These are phyloP conservation scores for Gonocerus acuteangulatus DNA, from an alignment of 2,888 invertebrate genomes.

Conservation along the genomic window DNA sequence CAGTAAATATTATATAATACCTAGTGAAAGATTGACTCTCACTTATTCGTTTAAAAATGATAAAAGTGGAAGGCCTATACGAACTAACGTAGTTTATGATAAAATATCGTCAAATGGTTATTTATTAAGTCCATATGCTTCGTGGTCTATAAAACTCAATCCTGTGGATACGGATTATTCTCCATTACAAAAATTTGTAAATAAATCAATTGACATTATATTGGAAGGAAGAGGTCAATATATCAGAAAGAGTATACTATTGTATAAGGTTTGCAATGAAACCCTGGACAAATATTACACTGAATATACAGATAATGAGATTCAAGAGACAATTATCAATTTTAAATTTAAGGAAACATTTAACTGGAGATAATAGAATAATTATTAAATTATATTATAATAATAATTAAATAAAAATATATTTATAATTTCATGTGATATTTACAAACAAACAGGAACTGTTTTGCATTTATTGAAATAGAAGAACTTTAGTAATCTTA, in stretches of 20 bases:
- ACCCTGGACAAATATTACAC: too few relatives aligned
- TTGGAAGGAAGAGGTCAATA: background rate
- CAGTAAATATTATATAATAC: background rate
- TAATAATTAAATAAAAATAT: too few relatives aligned
- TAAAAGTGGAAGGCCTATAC: background rate
- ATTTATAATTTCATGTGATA: too few relatives aligned
- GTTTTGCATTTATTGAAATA: too few relatives aligned
- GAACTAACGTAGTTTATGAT: background rate
- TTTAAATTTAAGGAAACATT: too few relatives aligned
- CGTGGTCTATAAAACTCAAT: background rate
- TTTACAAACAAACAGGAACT: too few relatives aligned
- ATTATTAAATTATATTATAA: too few relatives aligned
- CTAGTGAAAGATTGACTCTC: background rate
- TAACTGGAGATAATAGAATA: too few relatives aligned
- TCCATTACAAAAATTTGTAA: background rate
- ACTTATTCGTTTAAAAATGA: background rate
- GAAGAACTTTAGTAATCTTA: too few relatives aligned
- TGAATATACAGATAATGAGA: too few relatives aligned
- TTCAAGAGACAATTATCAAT: too few relatives aligned
- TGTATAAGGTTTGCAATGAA: too few relatives aligned
- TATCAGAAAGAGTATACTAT: background rate
- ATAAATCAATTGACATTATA: background rate
- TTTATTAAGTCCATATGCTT: slow-evolving; percentile 2
- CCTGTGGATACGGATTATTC: background rate
- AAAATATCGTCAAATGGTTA: background rate